Evolutionary conservation across 2,888 invertebrate species (phyloP).

Genomic region (Aphrophora alni): DNA sequence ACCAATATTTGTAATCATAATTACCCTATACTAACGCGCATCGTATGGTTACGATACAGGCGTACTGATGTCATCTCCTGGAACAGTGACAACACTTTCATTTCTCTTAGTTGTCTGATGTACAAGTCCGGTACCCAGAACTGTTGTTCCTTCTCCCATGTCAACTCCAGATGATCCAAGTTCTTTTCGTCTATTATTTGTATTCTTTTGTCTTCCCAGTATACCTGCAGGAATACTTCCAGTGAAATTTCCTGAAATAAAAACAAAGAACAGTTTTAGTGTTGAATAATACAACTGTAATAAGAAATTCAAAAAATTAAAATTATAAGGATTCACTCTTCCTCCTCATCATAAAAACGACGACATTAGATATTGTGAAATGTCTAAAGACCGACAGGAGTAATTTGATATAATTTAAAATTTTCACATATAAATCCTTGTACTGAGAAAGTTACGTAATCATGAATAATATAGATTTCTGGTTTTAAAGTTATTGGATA

Average conservation of each 20-base stretch:
- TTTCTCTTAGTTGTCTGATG: slow-evolving; percentile 68
- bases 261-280: background rate
- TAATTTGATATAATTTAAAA: too few species aligned
- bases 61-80: slow-evolving; percentile 69
- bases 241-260: slow-evolving; percentile 66
- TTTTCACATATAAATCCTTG: too few species aligned
- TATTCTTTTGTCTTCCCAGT: slow-evolving; percentile 66
- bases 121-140: slow-evolving; percentile 69
- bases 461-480: too few species aligned
- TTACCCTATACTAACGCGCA: slow-evolving; percentile 70
- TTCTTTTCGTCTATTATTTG: slow-evolving; percentile 56
- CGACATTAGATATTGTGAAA: too few species aligned
- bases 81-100: slow-evolving; percentile 66
- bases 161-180: slow-evolving; percentile 55
- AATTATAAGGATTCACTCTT: background rate
- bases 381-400: too few species aligned
- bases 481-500: too few species aligned
- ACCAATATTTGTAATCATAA: too few species aligned
- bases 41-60: slow-evolving; percentile 67
- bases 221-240: slow-evolving; percentile 69
- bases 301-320: too few species aligned
- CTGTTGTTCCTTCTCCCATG: slow-evolving; percentile 54
- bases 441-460: too few species aligned
- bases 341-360: background rate
- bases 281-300: background rate